Conservation (phyloP, 2,113 vertebrate species). For the Neoarius graeffei region DNA sequence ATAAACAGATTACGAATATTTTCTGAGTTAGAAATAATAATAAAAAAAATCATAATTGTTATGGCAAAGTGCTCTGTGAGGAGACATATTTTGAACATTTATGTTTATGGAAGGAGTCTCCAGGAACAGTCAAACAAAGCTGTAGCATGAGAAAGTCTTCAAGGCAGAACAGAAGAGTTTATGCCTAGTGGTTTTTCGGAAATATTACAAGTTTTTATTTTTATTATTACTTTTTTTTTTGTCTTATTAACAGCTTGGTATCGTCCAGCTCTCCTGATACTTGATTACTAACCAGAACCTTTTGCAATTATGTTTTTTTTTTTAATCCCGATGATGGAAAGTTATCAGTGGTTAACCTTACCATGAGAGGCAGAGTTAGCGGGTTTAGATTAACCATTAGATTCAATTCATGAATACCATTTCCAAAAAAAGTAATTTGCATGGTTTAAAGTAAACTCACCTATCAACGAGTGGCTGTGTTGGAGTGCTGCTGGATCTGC, state of each 20-base stretch:
- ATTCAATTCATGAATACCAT: neutral
- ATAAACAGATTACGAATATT: neutral
- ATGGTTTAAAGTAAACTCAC: conserved; percentile 38
- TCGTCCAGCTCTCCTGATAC: neutral
- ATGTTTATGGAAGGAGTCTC: neutral
- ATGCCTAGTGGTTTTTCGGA: neutral
- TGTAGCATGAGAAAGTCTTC: neutral
- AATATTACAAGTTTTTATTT: neutral
- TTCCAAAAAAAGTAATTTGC: neutral
- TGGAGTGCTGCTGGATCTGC: conserved; percentile 38
- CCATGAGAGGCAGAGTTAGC: neutral
- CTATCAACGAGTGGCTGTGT: conserved; percentile 46
- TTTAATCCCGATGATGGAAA: too few species aligned
- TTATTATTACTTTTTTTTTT: too few species aligned
- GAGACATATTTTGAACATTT: neutral
- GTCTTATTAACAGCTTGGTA: too few species aligned
- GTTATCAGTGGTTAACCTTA: too few species aligned
- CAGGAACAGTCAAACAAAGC: neutral
- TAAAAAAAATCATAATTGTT: neutral
- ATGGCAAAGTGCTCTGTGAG: neutral
- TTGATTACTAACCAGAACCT: neutral
- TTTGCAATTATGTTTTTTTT: too few species aligned
- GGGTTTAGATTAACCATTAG: neutral
- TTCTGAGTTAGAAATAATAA: neutral
- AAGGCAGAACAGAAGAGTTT: neutral